Evolutionary conservation across 2,888 invertebrate genomes (phyloP).

Genomic region (Scaptomyza parva): DNA sequence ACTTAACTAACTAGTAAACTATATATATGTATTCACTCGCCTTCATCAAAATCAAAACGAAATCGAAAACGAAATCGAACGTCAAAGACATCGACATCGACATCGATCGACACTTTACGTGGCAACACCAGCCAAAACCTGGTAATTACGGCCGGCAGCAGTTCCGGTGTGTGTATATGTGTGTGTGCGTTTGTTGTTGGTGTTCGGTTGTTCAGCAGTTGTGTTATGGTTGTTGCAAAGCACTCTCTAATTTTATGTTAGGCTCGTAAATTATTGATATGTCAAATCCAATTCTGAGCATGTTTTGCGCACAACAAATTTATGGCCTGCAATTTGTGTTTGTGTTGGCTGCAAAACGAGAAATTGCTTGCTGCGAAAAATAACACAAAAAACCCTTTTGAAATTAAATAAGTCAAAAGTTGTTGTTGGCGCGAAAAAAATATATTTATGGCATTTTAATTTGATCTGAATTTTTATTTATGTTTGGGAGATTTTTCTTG

Average conservation of each 20-base stretch:
- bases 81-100: constrained; percentile 35
- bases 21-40: too few relatives aligned
- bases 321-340: constrained; percentile 58
- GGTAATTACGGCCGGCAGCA: constrained; percentile 74
- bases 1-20: background rate
- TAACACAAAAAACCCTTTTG: background rate
- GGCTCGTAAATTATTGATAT: constrained; percentile 75
- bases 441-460: too few relatives aligned
- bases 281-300: constrained; percentile 74
- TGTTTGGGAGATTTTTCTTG: too few relatives aligned
- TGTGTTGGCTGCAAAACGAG: constrained; percentile 39
- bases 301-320: constrained; percentile 71
- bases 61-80: constrained; percentile 29
- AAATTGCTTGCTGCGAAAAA: constrained; percentile 7
- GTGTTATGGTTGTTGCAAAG: constrained; percentile 20
- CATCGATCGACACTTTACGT: constrained; percentile 67
- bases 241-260: constrained; percentile 66
- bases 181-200: too few relatives aligned
- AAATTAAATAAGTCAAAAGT: too few relatives aligned
- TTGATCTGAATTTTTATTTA: too few relatives aligned
- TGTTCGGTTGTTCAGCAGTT: constrained; percentile 9
- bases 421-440: too few relatives aligned
- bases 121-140: too few relatives aligned
- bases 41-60: constrained; percentile 11
- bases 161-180: constrained; percentile 73